phyloP scores from a whole-genome alignment of 2,797 vertebrate genomes.

The Clamator glandarius region DNA sequence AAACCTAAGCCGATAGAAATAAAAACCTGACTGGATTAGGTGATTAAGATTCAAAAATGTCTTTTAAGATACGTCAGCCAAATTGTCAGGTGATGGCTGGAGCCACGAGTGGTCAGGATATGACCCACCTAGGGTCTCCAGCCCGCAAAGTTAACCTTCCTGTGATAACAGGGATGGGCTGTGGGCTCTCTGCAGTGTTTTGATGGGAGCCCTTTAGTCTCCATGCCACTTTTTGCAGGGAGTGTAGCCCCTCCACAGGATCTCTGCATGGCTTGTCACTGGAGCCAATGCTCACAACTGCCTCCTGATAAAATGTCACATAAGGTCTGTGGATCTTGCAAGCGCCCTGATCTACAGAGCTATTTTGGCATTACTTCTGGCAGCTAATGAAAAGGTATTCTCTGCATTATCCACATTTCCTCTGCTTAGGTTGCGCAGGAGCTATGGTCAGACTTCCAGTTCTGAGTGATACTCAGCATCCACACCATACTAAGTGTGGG shows the following conservation, averaged over 20 bases:
- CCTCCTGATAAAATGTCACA: not conserved
- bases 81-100: not conserved
- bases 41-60: not conserved
- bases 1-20: not conserved
- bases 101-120: not conserved
- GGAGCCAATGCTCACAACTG: not conserved
- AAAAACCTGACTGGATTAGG: not conserved
- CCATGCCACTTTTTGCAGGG: not conserved
- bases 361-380: not conserved
- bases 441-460: not conserved
- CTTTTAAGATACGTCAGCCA: not conserved
- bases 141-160: not conserved
- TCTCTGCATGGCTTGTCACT: not conserved
- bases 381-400: not conserved
- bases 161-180: not conserved
- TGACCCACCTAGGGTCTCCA: not conserved
- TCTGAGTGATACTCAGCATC: not conserved
- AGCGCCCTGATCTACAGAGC: not conserved
- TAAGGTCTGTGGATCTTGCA: not conserved
- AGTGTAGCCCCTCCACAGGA: fast-evolving
- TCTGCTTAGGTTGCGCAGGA: not conserved
- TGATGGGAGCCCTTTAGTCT: not conserved
- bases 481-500: not conserved
- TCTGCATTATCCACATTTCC: not conserved
- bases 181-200: not conserved